A percentile compares a stretch with the other conserved stretches of the same genome.
Conservation (phyloP, 2,113 vertebrate genomes). For the Bettongia penicillata region DNA sequence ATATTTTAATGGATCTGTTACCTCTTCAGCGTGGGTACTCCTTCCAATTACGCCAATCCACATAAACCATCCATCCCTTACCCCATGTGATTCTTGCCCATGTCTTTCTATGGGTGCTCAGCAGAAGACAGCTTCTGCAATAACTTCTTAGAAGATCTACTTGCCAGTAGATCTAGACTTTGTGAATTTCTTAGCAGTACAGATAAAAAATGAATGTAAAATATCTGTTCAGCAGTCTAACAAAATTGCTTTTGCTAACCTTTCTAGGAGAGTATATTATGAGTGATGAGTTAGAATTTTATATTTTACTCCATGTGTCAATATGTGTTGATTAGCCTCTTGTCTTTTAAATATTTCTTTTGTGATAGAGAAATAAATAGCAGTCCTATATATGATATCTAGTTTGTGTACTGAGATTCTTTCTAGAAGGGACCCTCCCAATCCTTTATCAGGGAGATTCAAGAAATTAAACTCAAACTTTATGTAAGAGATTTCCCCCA, state of each 20-base stretch:
- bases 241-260: background rate
- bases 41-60: background rate
- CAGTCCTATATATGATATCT: background rate
- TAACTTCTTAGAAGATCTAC: background rate
- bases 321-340: background rate
- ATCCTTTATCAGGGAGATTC: background rate
- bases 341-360: background rate
- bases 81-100: background rate
- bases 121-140: background rate
- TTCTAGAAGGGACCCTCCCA: background rate
- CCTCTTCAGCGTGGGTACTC: background rate
- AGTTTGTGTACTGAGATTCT: background rate
- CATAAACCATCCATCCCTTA: background rate
- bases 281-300: background rate
- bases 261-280: background rate
- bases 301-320: background rate
- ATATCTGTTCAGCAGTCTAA: background rate
- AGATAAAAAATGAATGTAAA: background rate
- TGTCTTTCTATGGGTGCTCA: background rate
- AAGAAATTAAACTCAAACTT: background rate
- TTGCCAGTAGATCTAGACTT: background rate
- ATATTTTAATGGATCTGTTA: background rate
- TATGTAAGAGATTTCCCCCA: background rate
- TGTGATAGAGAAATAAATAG: background rate
- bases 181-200: background rate